Evolutionary conservation across 2,888 invertebrate genomes (phyloP).

Genomic region (Habrosyne pyritoides): DNA sequence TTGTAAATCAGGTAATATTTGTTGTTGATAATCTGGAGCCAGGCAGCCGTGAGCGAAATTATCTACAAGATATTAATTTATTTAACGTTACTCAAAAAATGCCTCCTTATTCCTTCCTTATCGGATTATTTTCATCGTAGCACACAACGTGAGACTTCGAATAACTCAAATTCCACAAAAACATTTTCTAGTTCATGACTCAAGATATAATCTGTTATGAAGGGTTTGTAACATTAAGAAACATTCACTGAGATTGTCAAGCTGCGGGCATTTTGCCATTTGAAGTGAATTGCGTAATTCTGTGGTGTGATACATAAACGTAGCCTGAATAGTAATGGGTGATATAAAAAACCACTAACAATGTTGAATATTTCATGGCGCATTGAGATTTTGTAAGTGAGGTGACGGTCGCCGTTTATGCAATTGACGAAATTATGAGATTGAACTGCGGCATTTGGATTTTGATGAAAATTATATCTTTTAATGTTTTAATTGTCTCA

Average conservation of each 20-base stretch:
- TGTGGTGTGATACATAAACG: constrained; percentile 48
- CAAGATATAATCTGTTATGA: constrained; percentile 30
- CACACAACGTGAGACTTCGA: neutral
- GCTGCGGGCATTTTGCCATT: constrained; percentile 54
- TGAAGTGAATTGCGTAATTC: constrained; percentile 49
- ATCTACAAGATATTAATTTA: too few species aligned
- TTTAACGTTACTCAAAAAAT: too few species aligned
- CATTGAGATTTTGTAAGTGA: constrained; percentile 44
- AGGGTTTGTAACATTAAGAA: constrained; percentile 30
- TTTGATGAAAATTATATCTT: neutral
- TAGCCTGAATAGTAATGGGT: constrained; percentile 67
- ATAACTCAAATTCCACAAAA: constrained; percentile 20
- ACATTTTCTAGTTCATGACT: constrained; percentile 32
- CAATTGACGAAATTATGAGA: constrained; percentile 21
- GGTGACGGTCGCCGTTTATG: constrained; percentile 34
- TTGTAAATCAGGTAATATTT: neutral
- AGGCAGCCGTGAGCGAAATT: too few species aligned
- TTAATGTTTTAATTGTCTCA: too few species aligned
- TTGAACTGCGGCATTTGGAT: neutral
- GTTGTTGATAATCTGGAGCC: neutral
- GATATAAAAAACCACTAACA: constrained; percentile 46
- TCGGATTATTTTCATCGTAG: neutral
- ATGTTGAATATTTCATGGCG: constrained; percentile 65
- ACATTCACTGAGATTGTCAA: constrained; percentile 23
- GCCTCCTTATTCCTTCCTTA: too few species aligned